Conservation (phyloP, 1,140 invertebrate species). For the Calephelis nemesis region DNA sequence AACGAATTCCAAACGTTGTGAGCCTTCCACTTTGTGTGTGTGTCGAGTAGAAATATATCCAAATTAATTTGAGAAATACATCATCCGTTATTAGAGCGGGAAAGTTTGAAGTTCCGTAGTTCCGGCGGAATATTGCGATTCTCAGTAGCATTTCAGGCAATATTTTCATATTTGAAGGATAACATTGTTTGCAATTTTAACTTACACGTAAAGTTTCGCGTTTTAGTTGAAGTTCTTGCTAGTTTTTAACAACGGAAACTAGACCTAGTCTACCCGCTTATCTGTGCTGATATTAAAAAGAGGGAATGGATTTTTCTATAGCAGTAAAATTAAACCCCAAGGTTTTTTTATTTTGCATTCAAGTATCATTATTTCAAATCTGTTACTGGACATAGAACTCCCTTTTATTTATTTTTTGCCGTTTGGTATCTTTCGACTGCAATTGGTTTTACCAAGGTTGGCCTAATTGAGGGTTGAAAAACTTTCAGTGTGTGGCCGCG, state of each 20-base stretch:
- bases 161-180: constrained; percentile 19
- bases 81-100: constrained; percentile 12
- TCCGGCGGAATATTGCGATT: constrained; percentile 13
- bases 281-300: constrained; percentile 14
- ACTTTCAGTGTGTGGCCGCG: too few relatives aligned
- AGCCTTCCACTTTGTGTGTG: too few relatives aligned
- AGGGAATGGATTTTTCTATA: neutral
- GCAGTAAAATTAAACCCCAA: too few relatives aligned
- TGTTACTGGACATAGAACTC: too few relatives aligned
- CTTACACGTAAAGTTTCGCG: constrained; percentile 18
- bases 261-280: constrained; percentile 7
- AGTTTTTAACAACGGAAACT: constrained; percentile 15
- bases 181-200: constrained; percentile 18
- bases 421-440: too few relatives aligned
- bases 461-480: too few relatives aligned
- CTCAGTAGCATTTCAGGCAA: constrained; percentile 13
- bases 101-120: constrained; percentile 15
- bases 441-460: too few relatives aligned
- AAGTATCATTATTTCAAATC: too few relatives aligned
- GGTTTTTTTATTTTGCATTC: too few relatives aligned
- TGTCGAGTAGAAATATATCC: neutral
- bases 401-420: too few relatives aligned
- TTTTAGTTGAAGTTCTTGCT: constrained; percentile 10
- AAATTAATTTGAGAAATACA: neutral
- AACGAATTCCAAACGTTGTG: too few relatives aligned